phyloP scores from a whole-genome alignment of 2,888 invertebrate genomes.

The Synanthedon myopaeformis region DNA sequence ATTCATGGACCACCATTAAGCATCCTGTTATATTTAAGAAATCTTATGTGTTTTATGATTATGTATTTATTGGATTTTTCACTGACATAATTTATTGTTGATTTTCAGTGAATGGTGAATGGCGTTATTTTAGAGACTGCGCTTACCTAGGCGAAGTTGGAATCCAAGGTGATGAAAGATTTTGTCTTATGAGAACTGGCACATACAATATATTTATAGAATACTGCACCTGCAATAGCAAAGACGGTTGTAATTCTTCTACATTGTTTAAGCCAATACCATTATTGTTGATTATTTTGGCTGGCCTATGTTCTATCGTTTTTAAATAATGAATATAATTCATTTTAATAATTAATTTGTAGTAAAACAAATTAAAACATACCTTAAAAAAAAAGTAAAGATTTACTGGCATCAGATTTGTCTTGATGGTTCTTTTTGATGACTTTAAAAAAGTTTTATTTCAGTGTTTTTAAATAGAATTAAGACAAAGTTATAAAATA shows the following conservation, averaged over 20 bases:
- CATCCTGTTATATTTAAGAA: background rate
- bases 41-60: too few relatives aligned
- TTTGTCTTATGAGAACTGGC: conserved; percentile 90
- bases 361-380: conserved; percentile 10
- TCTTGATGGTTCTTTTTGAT: too few relatives aligned
- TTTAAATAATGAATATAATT: conserved; percentile 4
- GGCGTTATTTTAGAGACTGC: conserved; percentile 90
- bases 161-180: conserved; percentile 89
- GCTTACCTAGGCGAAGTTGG: conserved; percentile 93
- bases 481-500: too few relatives aligned
- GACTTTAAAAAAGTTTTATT: too few relatives aligned
- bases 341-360: conserved; percentile 5
- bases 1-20: background rate
- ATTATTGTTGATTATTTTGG: conserved; percentile 15
- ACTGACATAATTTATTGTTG: too few relatives aligned
- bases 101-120: conserved; percentile 81
- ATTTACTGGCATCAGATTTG: too few relatives aligned
- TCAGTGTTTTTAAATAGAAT: too few relatives aligned
- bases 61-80: too few relatives aligned
- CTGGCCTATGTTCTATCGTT: conserved; percentile 7
- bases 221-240: conserved; percentile 92
- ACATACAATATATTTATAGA: conserved; percentile 95
- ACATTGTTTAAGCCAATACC: conserved; percentile 39
- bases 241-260: conserved; percentile 89
- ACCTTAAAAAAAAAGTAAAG: too few relatives aligned